phyloP scores from a whole-genome alignment of 2,888 invertebrate species.

The Nephrotoma guestfalica region DNA sequence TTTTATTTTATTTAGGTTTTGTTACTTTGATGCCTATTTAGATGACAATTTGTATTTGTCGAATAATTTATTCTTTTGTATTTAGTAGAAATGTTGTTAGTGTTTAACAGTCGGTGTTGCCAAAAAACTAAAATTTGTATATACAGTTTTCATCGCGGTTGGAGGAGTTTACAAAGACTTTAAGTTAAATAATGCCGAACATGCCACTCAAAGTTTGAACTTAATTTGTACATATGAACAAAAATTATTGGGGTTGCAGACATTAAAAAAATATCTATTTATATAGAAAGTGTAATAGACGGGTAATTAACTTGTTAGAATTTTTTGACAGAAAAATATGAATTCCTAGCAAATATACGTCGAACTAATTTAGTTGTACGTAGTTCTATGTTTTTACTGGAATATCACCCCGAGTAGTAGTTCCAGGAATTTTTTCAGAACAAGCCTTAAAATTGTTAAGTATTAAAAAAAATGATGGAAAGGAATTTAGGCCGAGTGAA shows the following conservation, averaged over 20 bases:
- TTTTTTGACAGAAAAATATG: neutral
- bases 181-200: neutral
- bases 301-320: neutral
- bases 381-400: too few species aligned
- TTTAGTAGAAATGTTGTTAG: neutral
- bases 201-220: neutral
- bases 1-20: neutral
- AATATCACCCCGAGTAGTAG: too few species aligned
- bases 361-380: too few species aligned
- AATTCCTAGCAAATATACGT: neutral
- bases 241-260: neutral
- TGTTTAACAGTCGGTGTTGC: neutral
- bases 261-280: neutral
- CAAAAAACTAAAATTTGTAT: neutral
- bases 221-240: neutral
- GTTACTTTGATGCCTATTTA: conserved; percentile 6
- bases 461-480: too few species aligned
- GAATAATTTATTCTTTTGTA: neutral
- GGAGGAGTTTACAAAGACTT: neutral
- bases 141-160: neutral
- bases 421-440: too few species aligned
- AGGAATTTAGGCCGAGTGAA: too few species aligned
- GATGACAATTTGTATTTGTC: conserved; percentile 4
- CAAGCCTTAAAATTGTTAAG: too few species aligned
- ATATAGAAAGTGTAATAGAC: neutral